phyloP scores from a whole-genome alignment of 1,140 invertebrate species.

The Zaprionus taronus region DNA sequence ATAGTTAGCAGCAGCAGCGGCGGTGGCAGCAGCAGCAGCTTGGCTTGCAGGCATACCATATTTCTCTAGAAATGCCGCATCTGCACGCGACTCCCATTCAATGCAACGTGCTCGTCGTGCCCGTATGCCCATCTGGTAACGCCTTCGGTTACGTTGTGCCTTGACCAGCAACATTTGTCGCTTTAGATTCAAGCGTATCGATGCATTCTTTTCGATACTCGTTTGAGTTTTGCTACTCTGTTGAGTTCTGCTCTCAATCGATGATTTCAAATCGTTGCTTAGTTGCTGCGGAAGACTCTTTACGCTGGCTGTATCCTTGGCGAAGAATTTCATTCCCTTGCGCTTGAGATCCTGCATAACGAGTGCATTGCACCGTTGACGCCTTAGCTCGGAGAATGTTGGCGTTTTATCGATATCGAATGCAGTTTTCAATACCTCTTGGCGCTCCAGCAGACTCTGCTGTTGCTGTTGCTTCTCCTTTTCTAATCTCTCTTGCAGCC shows the following conservation, averaged over 20 bases:
- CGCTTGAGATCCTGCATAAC: constrained; percentile 34
- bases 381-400: not conserved
- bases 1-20: too few species aligned
- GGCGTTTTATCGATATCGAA: not conserved
- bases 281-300: too few species aligned
- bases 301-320: not conserved
- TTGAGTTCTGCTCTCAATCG: not conserved
- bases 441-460: not conserved
- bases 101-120: constrained; percentile 48
- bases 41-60: constrained; percentile 17
- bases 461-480: not conserved
- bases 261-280: not conserved
- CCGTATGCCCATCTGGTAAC: not conserved
- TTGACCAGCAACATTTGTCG: constrained; percentile 13
- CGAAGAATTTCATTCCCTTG: constrained; percentile 38
- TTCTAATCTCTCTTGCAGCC: constrained; percentile 11
- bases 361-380: constrained; percentile 17
- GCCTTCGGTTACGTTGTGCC: constrained; percentile 20
- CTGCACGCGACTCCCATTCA: constrained; percentile 41
- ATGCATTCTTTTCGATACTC: not conserved
- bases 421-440: not conserved
- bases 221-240: not conserved
- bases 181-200: not conserved
- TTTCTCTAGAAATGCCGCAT: constrained; percentile 52
- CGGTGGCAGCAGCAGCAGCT: too few species aligned